These are phyloP conservation scores for Gisinianus flammeolus DNA, from an alignment of 2,888 invertebrate genomes.

Conservation along the genomic window DNA sequence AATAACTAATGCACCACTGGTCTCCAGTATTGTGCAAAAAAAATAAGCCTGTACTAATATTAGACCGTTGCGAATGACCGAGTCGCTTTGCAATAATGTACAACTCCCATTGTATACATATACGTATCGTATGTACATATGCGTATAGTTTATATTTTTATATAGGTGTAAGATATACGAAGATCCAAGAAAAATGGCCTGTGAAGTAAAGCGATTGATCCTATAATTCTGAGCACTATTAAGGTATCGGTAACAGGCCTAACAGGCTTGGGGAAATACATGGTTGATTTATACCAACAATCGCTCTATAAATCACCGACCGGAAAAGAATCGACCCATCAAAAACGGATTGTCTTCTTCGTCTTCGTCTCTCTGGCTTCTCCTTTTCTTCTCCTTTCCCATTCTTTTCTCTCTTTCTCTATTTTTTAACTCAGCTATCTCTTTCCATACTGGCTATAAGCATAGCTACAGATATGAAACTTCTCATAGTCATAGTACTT, in stretches of 20 bases:
- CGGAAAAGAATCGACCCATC: constrained; percentile 56
- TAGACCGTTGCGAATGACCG: too few species aligned
- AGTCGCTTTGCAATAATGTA: too few species aligned
- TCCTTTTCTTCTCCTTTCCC: constrained; percentile 27
- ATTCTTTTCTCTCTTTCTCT: constrained; percentile 18
- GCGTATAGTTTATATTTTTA: background rate
- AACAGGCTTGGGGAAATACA: constrained; percentile 20
- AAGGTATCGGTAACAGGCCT: constrained; percentile 41
- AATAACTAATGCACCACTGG: too few species aligned
- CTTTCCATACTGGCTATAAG: too few species aligned
- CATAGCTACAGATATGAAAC: too few species aligned
- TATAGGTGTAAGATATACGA: background rate
- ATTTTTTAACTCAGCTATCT: too few species aligned
- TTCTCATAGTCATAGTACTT: too few species aligned
- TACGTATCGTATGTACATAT: background rate
- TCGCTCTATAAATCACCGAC: constrained; percentile 57
- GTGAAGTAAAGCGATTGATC: background rate
- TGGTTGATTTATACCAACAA: constrained; percentile 56
- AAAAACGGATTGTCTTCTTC: constrained; percentile 56
- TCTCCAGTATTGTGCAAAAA: background rate
- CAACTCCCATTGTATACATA: background rate
- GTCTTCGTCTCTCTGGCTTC: constrained; percentile 40
- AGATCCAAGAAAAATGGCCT: background rate
- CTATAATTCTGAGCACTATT: constrained; percentile 43
- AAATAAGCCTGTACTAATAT: too few species aligned